Percentiles rank a stretch among this genome's conserved stretches.
phyloP scores from a whole-genome alignment of 2,113 vertebrate species.

The Cinclus mexicanus region DNA sequence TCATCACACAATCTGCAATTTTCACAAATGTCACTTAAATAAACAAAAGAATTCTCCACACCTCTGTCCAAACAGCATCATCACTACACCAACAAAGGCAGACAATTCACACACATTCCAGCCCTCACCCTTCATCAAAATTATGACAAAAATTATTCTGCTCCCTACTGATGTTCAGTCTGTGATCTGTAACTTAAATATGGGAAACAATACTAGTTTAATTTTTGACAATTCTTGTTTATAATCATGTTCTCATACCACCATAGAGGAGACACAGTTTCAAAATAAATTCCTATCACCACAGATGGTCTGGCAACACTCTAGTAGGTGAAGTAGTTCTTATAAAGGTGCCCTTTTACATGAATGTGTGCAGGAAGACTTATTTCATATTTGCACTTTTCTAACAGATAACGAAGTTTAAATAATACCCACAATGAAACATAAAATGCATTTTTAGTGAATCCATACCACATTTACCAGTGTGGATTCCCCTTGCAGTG shows the following conservation, averaged over 20 bases:
- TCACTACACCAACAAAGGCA: neutral
- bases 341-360: neutral
- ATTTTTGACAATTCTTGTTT: neutral
- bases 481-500: neutral
- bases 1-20: neutral
- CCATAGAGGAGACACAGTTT: neutral
- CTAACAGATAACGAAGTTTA: neutral
- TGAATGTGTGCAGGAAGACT: neutral
- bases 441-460: neutral
- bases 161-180: neutral
- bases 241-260: neutral
- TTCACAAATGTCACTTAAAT: neutral
- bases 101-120: neutral
- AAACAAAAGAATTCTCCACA: neutral
- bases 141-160: neutral
- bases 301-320: neutral
- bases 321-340: neutral
- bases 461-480: neutral
- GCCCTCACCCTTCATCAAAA: neutral
- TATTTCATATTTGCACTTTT: neutral
- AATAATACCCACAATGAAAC: neutral
- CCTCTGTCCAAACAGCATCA: neutral
- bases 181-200: neutral
- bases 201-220: neutral
- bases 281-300: neutral